Evolutionary conservation across 2,113 vertebrate species (phyloP).

Genomic region (Peromyscus maniculatus): DNA sequence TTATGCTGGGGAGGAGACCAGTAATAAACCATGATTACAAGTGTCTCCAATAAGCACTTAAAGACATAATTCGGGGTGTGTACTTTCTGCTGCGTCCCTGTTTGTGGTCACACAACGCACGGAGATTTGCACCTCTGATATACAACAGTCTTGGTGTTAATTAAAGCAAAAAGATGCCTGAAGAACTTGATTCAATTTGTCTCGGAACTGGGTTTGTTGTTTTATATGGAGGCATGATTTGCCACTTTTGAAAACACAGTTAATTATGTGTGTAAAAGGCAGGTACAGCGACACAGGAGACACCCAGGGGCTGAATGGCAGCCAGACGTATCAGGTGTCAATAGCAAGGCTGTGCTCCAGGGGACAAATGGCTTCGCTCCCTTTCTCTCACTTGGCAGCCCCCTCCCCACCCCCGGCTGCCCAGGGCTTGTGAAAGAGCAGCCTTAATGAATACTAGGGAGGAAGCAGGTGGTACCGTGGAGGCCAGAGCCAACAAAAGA

Average conservation of each 20-base stretch:
- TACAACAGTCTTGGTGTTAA: constrained; percentile 78
- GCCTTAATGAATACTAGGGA: not conserved
- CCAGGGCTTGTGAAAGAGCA: not conserved
- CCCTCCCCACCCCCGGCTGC: accelerated
- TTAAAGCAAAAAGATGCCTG: constrained; percentile 65
- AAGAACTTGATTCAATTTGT: constrained; percentile 84
- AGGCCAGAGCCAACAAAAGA: not conserved
- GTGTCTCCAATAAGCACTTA: constrained; percentile 86
- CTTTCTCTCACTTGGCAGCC: not conserved
- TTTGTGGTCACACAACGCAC: constrained; percentile 82
- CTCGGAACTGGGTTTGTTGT: constrained; percentile 78
- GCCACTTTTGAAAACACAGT: constrained; percentile 81
- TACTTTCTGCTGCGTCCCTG: constrained; percentile 85
- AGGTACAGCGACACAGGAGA: constrained; percentile 32
- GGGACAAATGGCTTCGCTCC: not conserved
- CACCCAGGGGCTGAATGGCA: constrained; percentile 15
- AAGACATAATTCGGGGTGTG: constrained; percentile 85
- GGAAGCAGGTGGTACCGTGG: not conserved
- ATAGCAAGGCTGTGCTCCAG: not conserved
- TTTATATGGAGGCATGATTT: constrained; percentile 73
- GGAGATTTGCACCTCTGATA: constrained; percentile 85
- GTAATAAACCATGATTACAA: constrained; percentile 89
- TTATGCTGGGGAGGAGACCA: constrained; percentile 87
- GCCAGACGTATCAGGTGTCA: constrained; percentile 60
- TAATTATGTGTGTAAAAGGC: constrained; percentile 78